Percentiles rank a stretch among this genome's conserved stretches.
phyloP scores from a whole-genome alignment of 2,888 invertebrate species.

The Labia minor region DNA sequence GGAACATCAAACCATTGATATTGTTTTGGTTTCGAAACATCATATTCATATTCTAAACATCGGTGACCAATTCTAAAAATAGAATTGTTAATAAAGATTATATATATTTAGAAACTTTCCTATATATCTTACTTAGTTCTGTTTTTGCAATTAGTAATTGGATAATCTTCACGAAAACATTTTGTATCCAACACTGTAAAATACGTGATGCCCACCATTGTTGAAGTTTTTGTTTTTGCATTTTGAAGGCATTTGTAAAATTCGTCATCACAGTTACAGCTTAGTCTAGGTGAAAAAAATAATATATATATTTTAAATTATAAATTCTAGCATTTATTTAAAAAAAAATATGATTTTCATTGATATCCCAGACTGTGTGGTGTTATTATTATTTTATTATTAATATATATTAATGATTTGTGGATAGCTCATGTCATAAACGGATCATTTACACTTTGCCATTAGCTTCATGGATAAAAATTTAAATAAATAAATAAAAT shows the following conservation, averaged over 20 bases:
- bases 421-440: too few species aligned
- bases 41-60: neutral
- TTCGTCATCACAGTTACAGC: constrained; percentile 56
- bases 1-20: neutral
- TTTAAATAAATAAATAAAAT: too few species aligned
- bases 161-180: constrained; percentile 54
- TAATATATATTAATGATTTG: too few species aligned
- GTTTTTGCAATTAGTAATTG: constrained; percentile 40
- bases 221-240: constrained; percentile 43
- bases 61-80: neutral
- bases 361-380: too few species aligned
- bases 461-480: too few species aligned
- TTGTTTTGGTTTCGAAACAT: neutral
- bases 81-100: neutral
- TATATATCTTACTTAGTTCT: neutral
- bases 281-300: constrained; percentile 43
- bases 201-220: constrained; percentile 55
- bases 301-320: constrained; percentile 13
- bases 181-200: constrained; percentile 62
- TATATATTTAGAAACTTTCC: too few species aligned
- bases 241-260: constrained; percentile 56
- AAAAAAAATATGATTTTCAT: too few species aligned
- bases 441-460: too few species aligned
- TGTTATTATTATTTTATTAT: too few species aligned
- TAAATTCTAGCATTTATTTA: neutral